Evolutionary conservation across 2,113 vertebrate species (phyloP).

Genomic region (Onychostruthus taczanowskii): DNA sequence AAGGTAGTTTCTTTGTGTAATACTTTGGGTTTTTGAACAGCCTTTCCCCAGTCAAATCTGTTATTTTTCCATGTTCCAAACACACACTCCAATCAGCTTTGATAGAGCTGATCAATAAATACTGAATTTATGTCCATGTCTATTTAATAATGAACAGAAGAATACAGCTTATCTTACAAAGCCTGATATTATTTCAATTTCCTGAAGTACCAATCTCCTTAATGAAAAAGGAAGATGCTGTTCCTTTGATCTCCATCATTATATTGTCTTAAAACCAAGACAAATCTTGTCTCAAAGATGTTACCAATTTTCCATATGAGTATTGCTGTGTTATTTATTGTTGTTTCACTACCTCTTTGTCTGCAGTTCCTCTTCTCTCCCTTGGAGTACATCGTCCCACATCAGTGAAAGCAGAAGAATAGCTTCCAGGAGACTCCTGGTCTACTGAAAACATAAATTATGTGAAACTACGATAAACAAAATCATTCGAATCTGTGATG

Average conservation of each 20-base stretch:
- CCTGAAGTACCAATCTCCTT: background rate
- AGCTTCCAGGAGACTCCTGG: conserved; percentile 85
- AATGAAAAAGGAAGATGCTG: background rate
- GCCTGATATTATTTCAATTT: background rate
- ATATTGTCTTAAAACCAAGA: background rate
- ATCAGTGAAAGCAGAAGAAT: conserved; percentile 82
- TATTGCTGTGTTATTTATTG: background rate
- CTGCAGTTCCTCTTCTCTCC: conserved; percentile 84
- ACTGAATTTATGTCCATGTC: background rate
- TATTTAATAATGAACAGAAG: background rate
- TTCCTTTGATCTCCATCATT: background rate
- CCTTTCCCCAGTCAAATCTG: background rate
- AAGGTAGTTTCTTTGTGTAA: background rate
- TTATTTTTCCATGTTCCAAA: background rate
- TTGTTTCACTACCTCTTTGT: conserved; percentile 87
- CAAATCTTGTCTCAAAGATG: background rate
- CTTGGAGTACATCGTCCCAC: conserved; percentile 78
- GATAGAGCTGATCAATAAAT: background rate
- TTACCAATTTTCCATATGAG: background rate
- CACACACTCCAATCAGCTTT: background rate
- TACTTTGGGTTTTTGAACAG: background rate
- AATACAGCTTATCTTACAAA: background rate
- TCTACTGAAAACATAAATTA: conserved; percentile 78
- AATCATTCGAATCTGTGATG: background rate
- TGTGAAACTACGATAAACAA: background rate